phyloP scores from a whole-genome alignment of 2,113 vertebrate species.

The Cromileptes altivelis region DNA sequence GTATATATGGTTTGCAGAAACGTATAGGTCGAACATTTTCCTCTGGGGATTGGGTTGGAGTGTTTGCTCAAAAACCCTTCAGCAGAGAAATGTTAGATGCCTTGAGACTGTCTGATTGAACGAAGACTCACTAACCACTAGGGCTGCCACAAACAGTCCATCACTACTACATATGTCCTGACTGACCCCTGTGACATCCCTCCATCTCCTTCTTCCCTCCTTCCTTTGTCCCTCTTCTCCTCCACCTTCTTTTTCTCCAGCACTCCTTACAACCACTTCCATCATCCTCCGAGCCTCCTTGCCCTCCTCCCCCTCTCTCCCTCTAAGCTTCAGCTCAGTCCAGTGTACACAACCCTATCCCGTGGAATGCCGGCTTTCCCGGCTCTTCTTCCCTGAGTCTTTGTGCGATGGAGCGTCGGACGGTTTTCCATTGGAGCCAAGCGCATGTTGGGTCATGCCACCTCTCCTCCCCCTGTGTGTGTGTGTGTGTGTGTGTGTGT shows the following conservation, averaged over 20 bases:
- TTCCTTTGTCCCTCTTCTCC: neutral
- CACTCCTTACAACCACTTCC: conserved; percentile 37
- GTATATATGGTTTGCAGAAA: no score
- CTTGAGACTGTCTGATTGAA: neutral
- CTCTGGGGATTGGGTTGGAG: no score
- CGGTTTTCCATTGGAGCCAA: conserved; percentile 67
- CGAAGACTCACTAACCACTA: neutral
- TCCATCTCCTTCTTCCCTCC: neutral
- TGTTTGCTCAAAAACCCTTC: neutral
- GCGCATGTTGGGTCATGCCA: conserved; percentile 81
- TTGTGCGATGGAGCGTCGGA: conserved; percentile 71
- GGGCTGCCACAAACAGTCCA: neutral
- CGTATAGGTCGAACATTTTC: no score
- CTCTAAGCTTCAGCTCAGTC: conserved; percentile 55
- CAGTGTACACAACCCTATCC: conserved; percentile 68
- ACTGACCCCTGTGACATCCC: neutral
- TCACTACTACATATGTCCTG: neutral
- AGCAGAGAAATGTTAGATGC: neutral
- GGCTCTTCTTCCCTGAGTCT: conserved; percentile 61
- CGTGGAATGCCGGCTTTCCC: conserved; percentile 66
- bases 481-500: conserved; percentile 36
- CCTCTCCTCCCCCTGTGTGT: conserved; percentile 52
- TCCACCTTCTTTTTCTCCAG: neutral
- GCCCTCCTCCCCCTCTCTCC: conserved; percentile 4
- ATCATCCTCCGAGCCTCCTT: conserved; percentile 39